Conservation (phyloP, 2,888 invertebrate species). For the Pediacus dermestoides region DNA sequence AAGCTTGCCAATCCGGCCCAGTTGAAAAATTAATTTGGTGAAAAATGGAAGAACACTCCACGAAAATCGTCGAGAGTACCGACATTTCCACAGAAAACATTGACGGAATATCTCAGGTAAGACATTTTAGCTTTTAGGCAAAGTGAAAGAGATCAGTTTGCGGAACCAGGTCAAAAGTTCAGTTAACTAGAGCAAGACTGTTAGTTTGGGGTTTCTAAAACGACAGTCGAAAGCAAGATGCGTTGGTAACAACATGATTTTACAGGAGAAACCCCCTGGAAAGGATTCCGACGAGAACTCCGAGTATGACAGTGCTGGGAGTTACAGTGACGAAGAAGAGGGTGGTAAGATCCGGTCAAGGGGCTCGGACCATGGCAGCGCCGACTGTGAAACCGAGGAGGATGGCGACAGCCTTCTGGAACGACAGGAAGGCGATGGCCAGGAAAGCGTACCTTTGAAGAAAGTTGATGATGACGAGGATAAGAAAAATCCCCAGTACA, state of each 20-base stretch:
- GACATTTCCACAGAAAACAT: neutral
- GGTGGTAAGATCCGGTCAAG: constrained; percentile 29
- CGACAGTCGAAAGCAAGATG: constrained; percentile 5
- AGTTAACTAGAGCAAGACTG: constrained; percentile 41
- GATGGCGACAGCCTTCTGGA: constrained; percentile 57
- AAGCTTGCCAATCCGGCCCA: constrained; percentile 6
- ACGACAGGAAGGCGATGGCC: constrained; percentile 68
- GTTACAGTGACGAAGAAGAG: constrained; percentile 37
- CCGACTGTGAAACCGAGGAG: constrained; percentile 53
- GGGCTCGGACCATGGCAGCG: constrained; percentile 24
- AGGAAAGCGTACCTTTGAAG: constrained; percentile 57
- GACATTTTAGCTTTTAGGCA: constrained; percentile 10
- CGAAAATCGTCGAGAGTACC: neutral
- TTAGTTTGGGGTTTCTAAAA: constrained; percentile 23
- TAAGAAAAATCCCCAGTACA: constrained; percentile 93
- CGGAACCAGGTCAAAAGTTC: constrained; percentile 42
- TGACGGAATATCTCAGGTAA: constrained; percentile 5
- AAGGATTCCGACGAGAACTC: constrained; percentile 39
- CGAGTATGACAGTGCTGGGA: constrained; percentile 46
- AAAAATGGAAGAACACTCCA: constrained; percentile 9
- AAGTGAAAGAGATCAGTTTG: constrained; percentile 29
- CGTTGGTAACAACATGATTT: constrained; percentile 29
- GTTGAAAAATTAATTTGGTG: neutral
- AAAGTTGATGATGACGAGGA: constrained; percentile 92
- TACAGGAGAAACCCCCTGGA: constrained; percentile 35